Percentiles rank a stretch among this genome's conserved stretches.
phyloP scores from a whole-genome alignment of 2,113 vertebrate genomes.

The Lanius ludovicianus region DNA sequence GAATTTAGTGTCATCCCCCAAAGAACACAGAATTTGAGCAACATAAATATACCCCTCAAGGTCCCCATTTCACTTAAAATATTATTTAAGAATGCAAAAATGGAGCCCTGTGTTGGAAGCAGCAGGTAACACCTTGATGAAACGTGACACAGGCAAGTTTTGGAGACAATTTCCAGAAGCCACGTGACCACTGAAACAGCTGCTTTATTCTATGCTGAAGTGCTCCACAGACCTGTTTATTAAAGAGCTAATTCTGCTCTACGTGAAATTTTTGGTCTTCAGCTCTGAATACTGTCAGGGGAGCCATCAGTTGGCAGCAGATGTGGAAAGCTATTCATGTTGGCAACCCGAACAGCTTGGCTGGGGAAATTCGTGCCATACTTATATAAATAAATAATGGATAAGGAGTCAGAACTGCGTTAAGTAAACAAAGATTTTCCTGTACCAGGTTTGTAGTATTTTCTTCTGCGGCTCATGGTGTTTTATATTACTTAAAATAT shows the following conservation, averaged over 20 bases:
- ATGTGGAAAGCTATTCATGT: slow-evolving; percentile 31
- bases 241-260: slow-evolving; percentile 18
- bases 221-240: background rate
- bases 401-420: background rate
- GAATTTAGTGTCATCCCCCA: background rate
- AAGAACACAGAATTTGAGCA: background rate
- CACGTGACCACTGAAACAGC: background rate
- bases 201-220: background rate
- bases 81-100: background rate
- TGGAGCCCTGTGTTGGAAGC: background rate
- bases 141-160: background rate
- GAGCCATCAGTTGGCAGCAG: slow-evolving; percentile 55
- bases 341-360: slow-evolving; percentile 28
- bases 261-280: slow-evolving; percentile 25
- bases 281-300: background rate
- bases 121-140: background rate
- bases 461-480: background rate
- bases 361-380: background rate
- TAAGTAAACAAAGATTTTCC: background rate
- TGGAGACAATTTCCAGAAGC: background rate
- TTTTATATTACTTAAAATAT: background rate
- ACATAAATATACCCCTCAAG: background rate
- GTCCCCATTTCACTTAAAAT: background rate
- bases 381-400: slow-evolving; percentile 13
- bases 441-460: background rate